phyloP scores from a whole-genome alignment of 1,140 invertebrate species.

The Drosophila bocki region DNA sequence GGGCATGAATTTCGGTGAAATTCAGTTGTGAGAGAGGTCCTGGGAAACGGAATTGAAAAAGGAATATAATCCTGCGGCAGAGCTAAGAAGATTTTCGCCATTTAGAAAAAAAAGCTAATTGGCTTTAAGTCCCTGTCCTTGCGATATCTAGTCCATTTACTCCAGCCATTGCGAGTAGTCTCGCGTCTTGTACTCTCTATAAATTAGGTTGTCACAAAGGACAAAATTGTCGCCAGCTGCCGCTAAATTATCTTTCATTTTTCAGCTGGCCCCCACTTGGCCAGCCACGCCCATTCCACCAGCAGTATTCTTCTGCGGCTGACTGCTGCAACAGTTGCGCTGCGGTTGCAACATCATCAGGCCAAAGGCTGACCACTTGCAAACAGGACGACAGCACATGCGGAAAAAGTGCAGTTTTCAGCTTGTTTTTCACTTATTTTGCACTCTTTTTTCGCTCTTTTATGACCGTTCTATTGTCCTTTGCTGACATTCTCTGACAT shows the following conservation, averaged over 20 bases:
- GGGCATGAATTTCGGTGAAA: conserved; percentile 54
- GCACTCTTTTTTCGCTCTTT: neutral
- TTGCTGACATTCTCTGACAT: conserved; percentile 55
- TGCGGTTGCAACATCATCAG: conserved; percentile 29
- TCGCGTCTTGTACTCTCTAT: conserved; percentile 10
- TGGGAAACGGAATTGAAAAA: conserved; percentile 4
- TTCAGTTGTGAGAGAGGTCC: conserved; percentile 5
- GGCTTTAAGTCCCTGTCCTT: neutral
- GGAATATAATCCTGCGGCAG: conserved; percentile 15
- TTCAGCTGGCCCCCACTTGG: conserved; percentile 27
- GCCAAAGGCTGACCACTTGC: conserved; percentile 1
- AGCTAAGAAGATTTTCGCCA: conserved; percentile 13
- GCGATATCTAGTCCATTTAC: neutral
- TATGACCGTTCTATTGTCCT: conserved; percentile 50
- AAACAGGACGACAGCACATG: conserved; percentile 26
- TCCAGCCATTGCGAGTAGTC: conserved; percentile 12
- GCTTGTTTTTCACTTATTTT: conserved; percentile 5
- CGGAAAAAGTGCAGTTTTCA: conserved; percentile 32
- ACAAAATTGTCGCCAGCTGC: conserved; percentile 20
- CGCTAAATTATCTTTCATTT: conserved; percentile 46
- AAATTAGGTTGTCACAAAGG: conserved; percentile 20
- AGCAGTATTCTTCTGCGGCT: conserved; percentile 1
- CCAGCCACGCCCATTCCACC: conserved; percentile 36
- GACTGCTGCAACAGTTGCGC: conserved; percentile 56
- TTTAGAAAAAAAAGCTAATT: conserved; percentile 29